Evolutionary conservation across 2,888 invertebrate species (phyloP), one percentile per base, ranked within the genome.

Genomic region (Cheilosia soror): DNA sequence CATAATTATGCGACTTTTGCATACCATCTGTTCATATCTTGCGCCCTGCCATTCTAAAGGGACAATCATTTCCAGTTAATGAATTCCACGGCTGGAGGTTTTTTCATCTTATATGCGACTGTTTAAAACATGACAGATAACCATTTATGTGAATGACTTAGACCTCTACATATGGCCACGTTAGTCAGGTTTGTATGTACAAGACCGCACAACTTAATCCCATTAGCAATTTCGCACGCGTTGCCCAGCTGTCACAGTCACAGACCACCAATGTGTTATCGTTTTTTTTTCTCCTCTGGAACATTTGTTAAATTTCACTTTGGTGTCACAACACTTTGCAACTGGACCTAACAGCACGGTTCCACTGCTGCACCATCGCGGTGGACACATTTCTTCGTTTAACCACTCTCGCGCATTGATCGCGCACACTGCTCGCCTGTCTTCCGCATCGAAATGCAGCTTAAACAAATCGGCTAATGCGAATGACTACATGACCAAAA

Each of bases 241-340:
- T 68, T 47, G 42, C 55, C 7, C 65, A 33, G 51, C 65, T 65
- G 79, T 57, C 72, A 68, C 44, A 62, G 72, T 31, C 37, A 11
- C 51, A 72, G 77, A 40, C 73, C 44, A 15, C 60, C 65, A n/a
- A 49, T 13, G 33, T 51, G 51, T 31, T 33, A 6, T 55, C 31
- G 11, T 51, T 53, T 31, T 71, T 60, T 51, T 51, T 15, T 37
- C 11, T 37, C 4, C 37, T 7, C 7, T 42, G 44, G 58, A 77
- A 78, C 49, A 79, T 83, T 79, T 71, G 80, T 66, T 58, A 79
- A 69, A 75, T 75, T 76, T 84, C 71, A 66, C 84, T 69, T 40
- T n/a, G 49, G 58, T 80, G 79, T 80, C 84, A 80, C 84, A 75
- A 62, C 73, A 79, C 73, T 72, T 49, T 77, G 66, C 40, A 82